phyloP scores from a whole-genome alignment of 1,140 invertebrate genomes.

The Cydia amplana region DNA sequence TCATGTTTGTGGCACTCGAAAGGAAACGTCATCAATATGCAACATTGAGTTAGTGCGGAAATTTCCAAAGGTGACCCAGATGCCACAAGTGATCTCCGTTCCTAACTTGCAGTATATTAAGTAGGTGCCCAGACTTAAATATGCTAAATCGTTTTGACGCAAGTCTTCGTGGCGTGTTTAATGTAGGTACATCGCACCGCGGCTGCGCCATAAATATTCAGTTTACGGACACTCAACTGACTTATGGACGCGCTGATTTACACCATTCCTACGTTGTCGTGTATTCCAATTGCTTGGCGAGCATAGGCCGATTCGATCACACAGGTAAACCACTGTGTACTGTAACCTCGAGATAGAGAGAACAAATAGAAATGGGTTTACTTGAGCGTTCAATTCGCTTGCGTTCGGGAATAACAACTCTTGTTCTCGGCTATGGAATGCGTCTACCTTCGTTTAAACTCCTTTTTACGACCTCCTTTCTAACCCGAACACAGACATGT shows the following conservation, averaged over 20 bases:
- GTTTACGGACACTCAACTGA: conserved; percentile 45
- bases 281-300: neutral
- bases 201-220: conserved; percentile 51
- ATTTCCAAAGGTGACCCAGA: conserved; percentile 9
- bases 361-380: neutral
- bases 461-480: conserved; percentile 25
- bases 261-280: conserved; percentile 29
- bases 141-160: conserved; percentile 54
- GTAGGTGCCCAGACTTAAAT: conserved; percentile 45
- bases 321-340: neutral
- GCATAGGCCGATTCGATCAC: neutral
- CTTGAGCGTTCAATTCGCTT: neutral
- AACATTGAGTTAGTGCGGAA: neutral
- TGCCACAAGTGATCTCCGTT: conserved; percentile 38
- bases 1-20: neutral
- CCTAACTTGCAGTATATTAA: conserved; percentile 50
- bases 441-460: conserved; percentile 19
- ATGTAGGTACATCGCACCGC: conserved; percentile 35
- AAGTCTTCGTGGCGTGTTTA: conserved; percentile 42
- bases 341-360: neutral
- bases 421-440: conserved; percentile 8
- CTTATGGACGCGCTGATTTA: conserved; percentile 49
- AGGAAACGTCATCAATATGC: conserved; percentile 6
- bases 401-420: neutral
- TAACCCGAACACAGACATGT: conserved; percentile 24